Conservation (phyloP, 2,888 invertebrate species). For the Oegoconia quadripuncta region DNA sequence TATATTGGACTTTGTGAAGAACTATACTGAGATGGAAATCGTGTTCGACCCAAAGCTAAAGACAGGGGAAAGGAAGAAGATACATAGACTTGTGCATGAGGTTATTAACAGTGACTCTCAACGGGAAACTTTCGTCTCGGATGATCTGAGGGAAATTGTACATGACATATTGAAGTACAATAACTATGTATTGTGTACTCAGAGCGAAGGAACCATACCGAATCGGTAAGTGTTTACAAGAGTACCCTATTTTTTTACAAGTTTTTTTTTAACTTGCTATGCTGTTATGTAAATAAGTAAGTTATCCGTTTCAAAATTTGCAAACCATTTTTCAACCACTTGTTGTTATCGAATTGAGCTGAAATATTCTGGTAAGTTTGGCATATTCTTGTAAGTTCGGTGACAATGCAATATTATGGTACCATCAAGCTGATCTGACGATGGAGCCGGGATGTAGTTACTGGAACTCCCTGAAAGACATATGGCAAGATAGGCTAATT, state of each 20-base stretch:
- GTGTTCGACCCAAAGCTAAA: constrained; percentile 34
- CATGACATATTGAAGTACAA: constrained; percentile 34
- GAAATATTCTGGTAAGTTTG: too few relatives aligned
- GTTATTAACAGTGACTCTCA: constrained; percentile 22
- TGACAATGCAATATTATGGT: too few relatives aligned
- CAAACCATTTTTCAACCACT: too few relatives aligned
- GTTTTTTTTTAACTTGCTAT: not conserved
- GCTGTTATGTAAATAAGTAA: not conserved
- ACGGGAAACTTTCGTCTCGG: constrained; percentile 20
- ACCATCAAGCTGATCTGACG: too few relatives aligned
- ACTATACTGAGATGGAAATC: constrained; percentile 39
- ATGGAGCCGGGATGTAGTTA: too few relatives aligned
- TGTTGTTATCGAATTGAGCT: too few relatives aligned
- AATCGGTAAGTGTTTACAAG: constrained; percentile 33
- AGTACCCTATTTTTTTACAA: not conserved
- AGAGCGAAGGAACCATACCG: constrained; percentile 32
- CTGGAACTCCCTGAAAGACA: too few relatives aligned
- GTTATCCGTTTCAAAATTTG: too few relatives aligned
- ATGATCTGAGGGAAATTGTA: constrained; percentile 26
- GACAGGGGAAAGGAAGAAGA: constrained; percentile 32
- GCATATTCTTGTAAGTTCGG: too few relatives aligned
- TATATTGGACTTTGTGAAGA: constrained; percentile 48
- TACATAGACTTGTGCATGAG: constrained; percentile 32
- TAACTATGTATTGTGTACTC: constrained; percentile 34
- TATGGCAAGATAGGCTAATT: too few relatives aligned